Conservation (phyloP, 2,113 vertebrate genomes). For the Gavialis gangeticus region DNA sequence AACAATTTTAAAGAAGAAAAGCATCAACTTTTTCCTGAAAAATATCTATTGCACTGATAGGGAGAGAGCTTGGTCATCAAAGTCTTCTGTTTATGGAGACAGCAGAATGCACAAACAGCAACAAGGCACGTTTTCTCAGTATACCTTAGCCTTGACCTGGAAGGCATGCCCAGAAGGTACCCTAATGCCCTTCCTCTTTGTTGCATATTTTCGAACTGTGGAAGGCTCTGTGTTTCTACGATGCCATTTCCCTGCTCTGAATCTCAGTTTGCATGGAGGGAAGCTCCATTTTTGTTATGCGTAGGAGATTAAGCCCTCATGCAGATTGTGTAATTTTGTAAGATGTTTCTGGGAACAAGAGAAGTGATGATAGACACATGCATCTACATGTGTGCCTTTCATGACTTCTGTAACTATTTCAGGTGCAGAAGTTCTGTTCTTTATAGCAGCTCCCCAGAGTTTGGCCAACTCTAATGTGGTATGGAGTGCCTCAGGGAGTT, state of each 20-base stretch:
- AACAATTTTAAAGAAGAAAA: not conserved
- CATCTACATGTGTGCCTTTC: not conserved
- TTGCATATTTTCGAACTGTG: fast-evolving
- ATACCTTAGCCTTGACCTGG: not conserved
- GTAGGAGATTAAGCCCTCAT: not conserved
- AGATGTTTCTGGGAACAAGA: not conserved
- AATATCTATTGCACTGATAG: not conserved
- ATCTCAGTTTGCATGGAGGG: not conserved
- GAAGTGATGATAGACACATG: not conserved
- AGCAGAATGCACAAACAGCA: not conserved
- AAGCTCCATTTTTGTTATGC: not conserved
- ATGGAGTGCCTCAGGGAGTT: not conserved
- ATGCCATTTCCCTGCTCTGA: not conserved
- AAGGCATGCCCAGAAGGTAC: not conserved
- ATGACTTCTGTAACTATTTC: not conserved
- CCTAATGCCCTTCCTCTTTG: not conserved
- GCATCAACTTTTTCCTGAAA: not conserved
- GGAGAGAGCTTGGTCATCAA: not conserved
- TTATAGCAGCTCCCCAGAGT: too few species aligned
- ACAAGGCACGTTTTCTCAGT: too few species aligned
- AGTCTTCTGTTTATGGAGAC: not conserved
- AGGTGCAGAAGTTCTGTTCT: not conserved
- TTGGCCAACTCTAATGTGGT: not conserved
- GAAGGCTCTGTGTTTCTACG: not conserved
- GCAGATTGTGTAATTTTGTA: not conserved